Evolutionary conservation across 2,888 invertebrate species (phyloP), one percentile per base, ranked within the genome.

Genomic region (Tyria jacobaeae): DNA sequence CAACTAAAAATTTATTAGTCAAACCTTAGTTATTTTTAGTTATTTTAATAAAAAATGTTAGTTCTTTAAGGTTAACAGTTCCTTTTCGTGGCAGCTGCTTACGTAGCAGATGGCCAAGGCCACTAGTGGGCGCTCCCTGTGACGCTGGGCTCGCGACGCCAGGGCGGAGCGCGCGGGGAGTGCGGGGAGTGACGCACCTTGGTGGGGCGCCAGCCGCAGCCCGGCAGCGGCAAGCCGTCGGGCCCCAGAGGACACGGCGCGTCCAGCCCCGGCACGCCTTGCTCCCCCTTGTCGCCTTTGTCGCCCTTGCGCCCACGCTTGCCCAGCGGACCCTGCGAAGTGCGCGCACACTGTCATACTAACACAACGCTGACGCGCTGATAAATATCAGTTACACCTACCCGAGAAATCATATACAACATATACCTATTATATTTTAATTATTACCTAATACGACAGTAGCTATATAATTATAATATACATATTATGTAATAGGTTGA

Each of bases 221-320:
- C 99, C 58, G 99, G 98, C 82, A 99, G 94, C 68, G 99, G 99
- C 83, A 99, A 95, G 68, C 99, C 99, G 91, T 99, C 99, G 56
- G 97, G 96, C 62, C 99, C 99, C 63, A 99, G 94, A 72, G 99
- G 99, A 94, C 99, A 99, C n/a, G 99, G 99, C 50, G 99, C 99
- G 94, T 99, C 99, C 81, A 99, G 94, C 41, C 99, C 99, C 39
- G 99, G 99, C 75, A 99, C 98, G 76, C 99, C 99, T 95, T 98
- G 98, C 83, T 98, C 98, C 62, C 99, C 99, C 92, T 98, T 98
- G 83, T 97, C 97, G 47, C 99, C 99, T 83, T 96, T 96, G 90
- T 98, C 97, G 37, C 99, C 99, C 92, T 97, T 98, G 77, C 97
- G 95, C 59, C 99, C 99, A 79, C 98, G 95, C 92, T 97, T 98